phyloP scores from a whole-genome alignment of 2,888 invertebrate genomes.

The Acanthococcus lagerstroemiae region DNA sequence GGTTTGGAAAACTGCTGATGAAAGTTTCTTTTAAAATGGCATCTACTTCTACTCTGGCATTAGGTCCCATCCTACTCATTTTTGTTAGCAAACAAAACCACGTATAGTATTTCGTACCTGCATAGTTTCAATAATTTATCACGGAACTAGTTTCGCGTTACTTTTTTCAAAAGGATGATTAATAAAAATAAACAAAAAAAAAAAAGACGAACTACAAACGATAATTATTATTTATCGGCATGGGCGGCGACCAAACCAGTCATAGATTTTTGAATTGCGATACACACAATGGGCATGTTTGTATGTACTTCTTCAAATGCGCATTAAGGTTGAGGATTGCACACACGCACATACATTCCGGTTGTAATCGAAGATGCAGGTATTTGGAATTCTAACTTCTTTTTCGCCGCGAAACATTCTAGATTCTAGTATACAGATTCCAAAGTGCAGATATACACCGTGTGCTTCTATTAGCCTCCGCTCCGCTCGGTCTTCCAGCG shows the following conservation, averaged over 20 bases:
- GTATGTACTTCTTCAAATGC: neutral
- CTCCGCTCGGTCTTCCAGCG: neutral
- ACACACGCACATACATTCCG: no score
- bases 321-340: neutral
- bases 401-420: neutral
- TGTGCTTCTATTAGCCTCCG: neutral
- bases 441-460: neutral
- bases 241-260: neutral
- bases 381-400: neutral
- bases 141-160: no score
- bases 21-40: no score
- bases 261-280: neutral
- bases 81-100: no score
- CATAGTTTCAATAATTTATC: no score
- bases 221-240: neutral
- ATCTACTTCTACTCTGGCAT: no score
- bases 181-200: neutral
- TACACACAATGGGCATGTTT: neutral
- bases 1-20: no score
- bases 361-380: conserved; percentile 2
- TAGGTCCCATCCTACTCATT: no score
- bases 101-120: no score
- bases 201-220: neutral
- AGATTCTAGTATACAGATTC: neutral
- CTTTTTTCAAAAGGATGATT: no score